Evolutionary conservation across 2,888 invertebrate species (phyloP).

Genomic region (Theodoxus fluviatilis): DNA sequence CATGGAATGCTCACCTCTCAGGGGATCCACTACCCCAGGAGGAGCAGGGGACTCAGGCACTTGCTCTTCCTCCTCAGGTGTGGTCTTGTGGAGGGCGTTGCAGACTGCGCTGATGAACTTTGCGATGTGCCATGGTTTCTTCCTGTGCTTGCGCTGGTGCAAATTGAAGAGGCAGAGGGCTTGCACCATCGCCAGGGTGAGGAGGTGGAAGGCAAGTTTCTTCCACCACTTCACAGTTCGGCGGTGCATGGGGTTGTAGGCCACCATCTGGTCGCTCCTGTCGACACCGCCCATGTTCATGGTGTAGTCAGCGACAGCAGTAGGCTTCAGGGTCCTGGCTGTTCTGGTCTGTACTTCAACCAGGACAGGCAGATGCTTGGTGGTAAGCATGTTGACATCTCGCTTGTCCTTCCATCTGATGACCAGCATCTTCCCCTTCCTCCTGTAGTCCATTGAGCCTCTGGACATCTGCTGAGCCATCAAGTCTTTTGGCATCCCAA

Average conservation of each 20-base stretch:
- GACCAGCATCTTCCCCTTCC: neutral
- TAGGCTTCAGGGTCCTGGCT: constrained; percentile 20
- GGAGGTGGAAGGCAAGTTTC: constrained; percentile 24
- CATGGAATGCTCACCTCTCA: too few relatives aligned
- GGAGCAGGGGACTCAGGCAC: too few relatives aligned
- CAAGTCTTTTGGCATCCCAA: constrained; percentile 26
- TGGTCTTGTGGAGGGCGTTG: too few relatives aligned
- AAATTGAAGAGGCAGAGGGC: constrained; percentile 5
- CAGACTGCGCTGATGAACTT: too few relatives aligned
- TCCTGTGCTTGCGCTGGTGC: too few relatives aligned
- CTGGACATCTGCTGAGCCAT: too few relatives aligned
- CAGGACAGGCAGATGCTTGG: neutral
- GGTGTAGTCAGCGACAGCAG: constrained; percentile 18
- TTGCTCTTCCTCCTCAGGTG: too few relatives aligned
- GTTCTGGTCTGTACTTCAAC: neutral
- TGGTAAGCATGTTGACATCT: constrained; percentile 22
- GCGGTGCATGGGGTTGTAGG: constrained; percentile 23
- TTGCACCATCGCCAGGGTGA: constrained; percentile 22
- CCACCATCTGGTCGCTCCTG: constrained; percentile 21
- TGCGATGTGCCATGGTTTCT: too few relatives aligned
- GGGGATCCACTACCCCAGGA: too few relatives aligned
- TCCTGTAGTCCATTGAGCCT: neutral
- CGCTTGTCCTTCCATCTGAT: constrained; percentile 28
- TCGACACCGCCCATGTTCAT: constrained; percentile 28
- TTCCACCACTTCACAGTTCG: constrained; percentile 31